Percentiles rank a stretch among this genome's conserved stretches.
These are phyloP conservation scores for Zeus faber DNA, from an alignment of 2,113 vertebrate species.

Conservation along the genomic window DNA sequence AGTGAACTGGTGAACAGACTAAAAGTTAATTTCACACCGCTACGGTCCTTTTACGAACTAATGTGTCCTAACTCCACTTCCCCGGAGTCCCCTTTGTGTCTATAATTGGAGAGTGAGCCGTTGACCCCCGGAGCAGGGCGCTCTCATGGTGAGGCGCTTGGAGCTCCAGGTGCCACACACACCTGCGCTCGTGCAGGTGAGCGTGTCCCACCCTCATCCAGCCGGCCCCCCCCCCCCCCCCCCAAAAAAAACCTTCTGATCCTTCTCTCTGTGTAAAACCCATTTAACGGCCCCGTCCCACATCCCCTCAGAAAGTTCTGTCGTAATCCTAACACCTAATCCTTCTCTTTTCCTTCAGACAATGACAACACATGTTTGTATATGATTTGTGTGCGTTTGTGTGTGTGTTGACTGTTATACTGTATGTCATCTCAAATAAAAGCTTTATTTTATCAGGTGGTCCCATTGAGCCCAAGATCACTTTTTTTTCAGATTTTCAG, in stretches of 20 bases:
- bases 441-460: too few species aligned
- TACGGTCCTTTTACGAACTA: conserved; percentile 9
- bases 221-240: neutral
- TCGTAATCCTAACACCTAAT: conserved; percentile 24
- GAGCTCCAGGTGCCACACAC: conserved; percentile 66
- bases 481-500: too few species aligned
- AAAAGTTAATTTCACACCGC: too few species aligned
- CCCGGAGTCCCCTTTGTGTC: conserved; percentile 23
- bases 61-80: conserved; percentile 39
- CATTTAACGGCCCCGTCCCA: conserved; percentile 48
- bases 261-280: conserved; percentile 36
- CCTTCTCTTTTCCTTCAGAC: conserved; percentile 20
- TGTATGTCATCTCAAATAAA: too few species aligned
- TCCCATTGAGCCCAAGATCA: too few species aligned
- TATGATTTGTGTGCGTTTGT: conserved; percentile 3
- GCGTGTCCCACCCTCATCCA: conserved; percentile 25
- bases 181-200: conserved; percentile 50
- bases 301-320: conserved; percentile 46
- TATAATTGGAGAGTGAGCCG: conserved; percentile 45
- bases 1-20: too few species aligned
- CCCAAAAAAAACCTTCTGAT: too few species aligned
- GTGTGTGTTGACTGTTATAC: conserved; percentile 9
- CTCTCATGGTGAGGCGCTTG: conserved; percentile 36
- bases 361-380: conserved; percentile 16
- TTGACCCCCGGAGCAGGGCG: conserved; percentile 47